phyloP scores from a whole-genome alignment of 1,140 invertebrate species.

The Scaptomyza montana region DNA sequence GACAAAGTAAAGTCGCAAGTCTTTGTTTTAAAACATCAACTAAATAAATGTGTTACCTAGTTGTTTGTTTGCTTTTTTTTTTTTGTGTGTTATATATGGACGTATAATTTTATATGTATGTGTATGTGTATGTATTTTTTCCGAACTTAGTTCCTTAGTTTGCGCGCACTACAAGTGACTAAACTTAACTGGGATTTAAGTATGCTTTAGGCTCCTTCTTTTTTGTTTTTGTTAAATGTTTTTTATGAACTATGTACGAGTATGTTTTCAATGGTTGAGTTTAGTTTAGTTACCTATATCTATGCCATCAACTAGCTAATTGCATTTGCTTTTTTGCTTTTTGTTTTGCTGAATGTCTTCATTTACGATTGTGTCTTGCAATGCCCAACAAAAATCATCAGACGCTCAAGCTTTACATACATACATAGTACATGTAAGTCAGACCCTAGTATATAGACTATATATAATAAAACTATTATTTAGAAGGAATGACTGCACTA shows the following conservation, averaged over 20 bases:
- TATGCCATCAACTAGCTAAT: constrained; percentile 47
- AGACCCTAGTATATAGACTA: constrained; percentile 62
- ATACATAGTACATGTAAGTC: constrained; percentile 37
- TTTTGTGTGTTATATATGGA: constrained; percentile 54
- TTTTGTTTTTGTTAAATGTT: constrained; percentile 4
- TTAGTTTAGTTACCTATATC: constrained; percentile 24
- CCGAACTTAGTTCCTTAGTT: constrained; percentile 48
- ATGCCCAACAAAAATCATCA: constrained; percentile 78
- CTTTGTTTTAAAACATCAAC: constrained; percentile 56
- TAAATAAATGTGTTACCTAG: constrained; percentile 56
- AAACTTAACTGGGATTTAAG: constrained; percentile 48
- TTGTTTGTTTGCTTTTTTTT: constrained; percentile 25
- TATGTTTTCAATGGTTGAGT: constrained; percentile 29
- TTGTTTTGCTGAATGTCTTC: constrained; percentile 38
- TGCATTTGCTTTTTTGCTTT: constrained; percentile 38
- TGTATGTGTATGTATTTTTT: constrained; percentile 26
- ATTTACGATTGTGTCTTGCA: constrained; percentile 80
- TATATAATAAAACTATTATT: constrained; percentile 52
- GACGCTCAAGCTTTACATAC: constrained; percentile 74
- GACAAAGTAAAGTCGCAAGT: constrained; percentile 62
- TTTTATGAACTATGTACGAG: constrained; percentile 26
- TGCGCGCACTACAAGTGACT: constrained; percentile 40
- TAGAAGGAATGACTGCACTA: constrained; percentile 75
- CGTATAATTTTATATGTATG: constrained; percentile 62
- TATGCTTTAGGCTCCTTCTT: constrained; percentile 14